Conservation (phyloP, 2,113 vertebrate genomes). For the Takifugu flavidus region DNA sequence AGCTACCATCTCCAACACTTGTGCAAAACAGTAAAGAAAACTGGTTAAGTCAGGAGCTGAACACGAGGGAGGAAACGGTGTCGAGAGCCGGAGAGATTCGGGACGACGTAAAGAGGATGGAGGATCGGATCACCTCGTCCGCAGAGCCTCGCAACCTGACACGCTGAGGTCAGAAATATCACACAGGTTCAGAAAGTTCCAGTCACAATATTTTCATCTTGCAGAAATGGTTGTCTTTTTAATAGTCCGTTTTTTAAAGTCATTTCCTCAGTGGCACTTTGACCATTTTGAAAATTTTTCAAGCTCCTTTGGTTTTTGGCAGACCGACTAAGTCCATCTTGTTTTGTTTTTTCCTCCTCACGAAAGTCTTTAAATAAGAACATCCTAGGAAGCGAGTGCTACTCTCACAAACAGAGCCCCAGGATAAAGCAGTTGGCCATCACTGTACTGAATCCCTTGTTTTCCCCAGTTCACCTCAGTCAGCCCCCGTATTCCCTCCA, state of each 20-base stretch:
- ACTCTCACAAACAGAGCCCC: constrained; percentile 48
- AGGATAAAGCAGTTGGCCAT: constrained; percentile 55
- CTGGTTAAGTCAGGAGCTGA: constrained; percentile 57
- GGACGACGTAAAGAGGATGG: constrained; percentile 57
- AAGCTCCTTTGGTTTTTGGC: constrained; percentile 88
- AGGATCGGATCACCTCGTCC: constrained; percentile 53
- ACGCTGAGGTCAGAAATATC: constrained; percentile 72
- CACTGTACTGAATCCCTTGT: constrained; percentile 24
- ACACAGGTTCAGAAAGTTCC: constrained; percentile 60
- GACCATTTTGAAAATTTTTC: constrained; percentile 72
- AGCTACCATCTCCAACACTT: constrained; percentile 72
- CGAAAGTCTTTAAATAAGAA: constrained; percentile 58
- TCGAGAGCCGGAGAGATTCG: constrained; percentile 52
- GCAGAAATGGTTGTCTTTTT: constrained; percentile 45
- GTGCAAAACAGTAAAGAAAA: constrained; percentile 78
- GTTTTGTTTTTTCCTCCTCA: constrained; percentile 39
- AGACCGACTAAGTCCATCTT: constrained; percentile 68
- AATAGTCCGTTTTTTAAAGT: constrained; percentile 41
- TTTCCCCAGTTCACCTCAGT: constrained; percentile 48
- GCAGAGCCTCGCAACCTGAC: constrained; percentile 55
- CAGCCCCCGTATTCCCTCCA: constrained; percentile 42
- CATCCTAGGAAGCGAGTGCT: constrained; percentile 58
- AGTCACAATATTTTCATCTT: constrained; percentile 52
- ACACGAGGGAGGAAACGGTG: constrained; percentile 54
- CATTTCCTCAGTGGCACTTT: constrained; percentile 77